Conservation (phyloP, 92 coral and sea anemone species). For the Actinostola sp. region DNA sequence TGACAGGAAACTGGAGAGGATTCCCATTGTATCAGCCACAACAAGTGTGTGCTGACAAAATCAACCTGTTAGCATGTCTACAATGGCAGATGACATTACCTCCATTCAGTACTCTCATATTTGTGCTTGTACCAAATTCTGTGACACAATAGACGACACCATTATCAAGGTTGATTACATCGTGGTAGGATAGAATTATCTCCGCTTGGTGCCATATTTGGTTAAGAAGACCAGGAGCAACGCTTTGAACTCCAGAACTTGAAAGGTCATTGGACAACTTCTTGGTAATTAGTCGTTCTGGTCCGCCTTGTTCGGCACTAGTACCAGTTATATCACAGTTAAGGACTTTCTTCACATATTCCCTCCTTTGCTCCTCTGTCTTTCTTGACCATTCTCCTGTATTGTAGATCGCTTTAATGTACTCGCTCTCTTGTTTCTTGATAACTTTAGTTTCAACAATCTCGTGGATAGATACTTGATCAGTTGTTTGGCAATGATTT, state of each 20-base stretch:
- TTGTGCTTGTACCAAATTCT: constrained; percentile 31
- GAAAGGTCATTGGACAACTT: constrained; percentile 30
- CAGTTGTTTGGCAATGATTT: constrained; percentile 32
- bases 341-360: constrained; percentile 3
- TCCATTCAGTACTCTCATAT: constrained; percentile 9
- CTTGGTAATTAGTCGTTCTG: background rate
- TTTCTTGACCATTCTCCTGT: constrained; percentile 63
- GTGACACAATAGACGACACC: no score
- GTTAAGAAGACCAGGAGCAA: no score
- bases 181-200: no score
- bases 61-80: constrained; percentile 26
- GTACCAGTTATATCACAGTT: background rate
- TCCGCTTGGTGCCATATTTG: no score
- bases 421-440: constrained; percentile 59
- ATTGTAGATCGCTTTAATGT: constrained; percentile 49
- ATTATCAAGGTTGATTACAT: no score
- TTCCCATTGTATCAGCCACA: constrained; percentile 45
- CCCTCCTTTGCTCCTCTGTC: constrained; percentile 45
- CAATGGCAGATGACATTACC: constrained; percentile 33
- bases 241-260: no score
- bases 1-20: constrained; percentile 16
- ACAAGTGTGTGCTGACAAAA: constrained; percentile 28
- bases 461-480: constrained; percentile 56
- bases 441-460: constrained; percentile 46
- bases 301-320: no score